Conservation (phyloP, 2,797 vertebrate species). For the Lacerta agilis region DNA sequence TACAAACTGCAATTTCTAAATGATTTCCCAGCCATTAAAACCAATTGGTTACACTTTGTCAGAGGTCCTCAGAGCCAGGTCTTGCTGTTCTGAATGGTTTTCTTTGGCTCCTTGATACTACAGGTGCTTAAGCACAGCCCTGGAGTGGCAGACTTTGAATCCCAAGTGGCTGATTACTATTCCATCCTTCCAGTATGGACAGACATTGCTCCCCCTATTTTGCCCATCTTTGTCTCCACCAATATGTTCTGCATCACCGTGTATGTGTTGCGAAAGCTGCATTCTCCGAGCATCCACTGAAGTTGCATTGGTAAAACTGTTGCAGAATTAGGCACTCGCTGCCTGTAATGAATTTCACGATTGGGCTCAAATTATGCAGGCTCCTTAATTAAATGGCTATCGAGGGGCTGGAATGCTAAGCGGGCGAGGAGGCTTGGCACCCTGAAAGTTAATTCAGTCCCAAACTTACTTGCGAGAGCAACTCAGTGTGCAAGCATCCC, state of each 20-base stretch:
- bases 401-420: constrained; percentile 56
- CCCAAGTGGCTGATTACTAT: not conserved
- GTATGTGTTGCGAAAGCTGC: not conserved
- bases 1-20: not conserved
- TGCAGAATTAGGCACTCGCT: constrained; percentile 59
- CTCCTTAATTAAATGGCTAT: constrained; percentile 74
- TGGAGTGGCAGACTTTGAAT: not conserved
- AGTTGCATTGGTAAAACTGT: constrained; percentile 62
- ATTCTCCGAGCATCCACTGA: not conserved
- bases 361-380: constrained; percentile 68
- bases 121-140: constrained; percentile 28
- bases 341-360: constrained; percentile 70
- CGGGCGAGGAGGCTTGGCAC: constrained; percentile 48
- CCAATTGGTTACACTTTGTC: not conserved
- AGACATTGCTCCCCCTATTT: not conserved
- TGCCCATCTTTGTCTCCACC: no score
- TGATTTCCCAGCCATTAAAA: not conserved
- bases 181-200: not conserved
- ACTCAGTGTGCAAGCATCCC: not conserved
- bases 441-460: constrained; percentile 52
- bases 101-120: constrained; percentile 26
- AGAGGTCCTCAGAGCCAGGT: not conserved
- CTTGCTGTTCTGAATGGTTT: constrained; percentile 3
- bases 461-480: not conserved
- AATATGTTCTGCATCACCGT: not conserved